Conservation (phyloP, 2,888 invertebrate species). For the Drosophila borborema region DNA sequence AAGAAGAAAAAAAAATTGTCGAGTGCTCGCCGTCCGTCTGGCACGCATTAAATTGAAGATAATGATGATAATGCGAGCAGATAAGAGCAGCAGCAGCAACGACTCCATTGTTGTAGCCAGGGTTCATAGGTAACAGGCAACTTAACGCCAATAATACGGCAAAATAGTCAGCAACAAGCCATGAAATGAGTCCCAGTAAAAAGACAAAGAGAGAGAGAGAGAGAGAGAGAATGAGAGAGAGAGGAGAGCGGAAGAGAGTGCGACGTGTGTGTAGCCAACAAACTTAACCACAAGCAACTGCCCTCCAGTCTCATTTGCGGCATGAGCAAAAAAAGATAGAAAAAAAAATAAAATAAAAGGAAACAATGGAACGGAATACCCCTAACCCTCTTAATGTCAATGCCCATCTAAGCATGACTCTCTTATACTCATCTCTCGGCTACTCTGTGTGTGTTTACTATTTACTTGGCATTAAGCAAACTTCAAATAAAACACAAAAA, state of each 20-base stretch:
- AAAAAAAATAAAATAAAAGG: conserved; percentile 3
- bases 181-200: conserved; percentile 58
- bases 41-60: conserved; percentile 80
- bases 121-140: conserved; percentile 75
- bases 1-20: conserved; percentile 57
- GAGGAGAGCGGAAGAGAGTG: background rate
- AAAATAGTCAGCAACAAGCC: conserved; percentile 71
- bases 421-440: conserved; percentile 1
- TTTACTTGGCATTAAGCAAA: conserved; percentile 78
- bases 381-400: conserved; percentile 39
- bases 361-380: conserved; percentile 57
- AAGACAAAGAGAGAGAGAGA: background rate
- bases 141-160: conserved; percentile 77
- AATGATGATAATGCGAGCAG: conserved; percentile 77
- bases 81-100: conserved; percentile 43
- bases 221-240: background rate
- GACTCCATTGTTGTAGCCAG: conserved; percentile 21
- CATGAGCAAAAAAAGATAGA: background rate
- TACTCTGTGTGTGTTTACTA: conserved; percentile 53
- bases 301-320: conserved; percentile 43
- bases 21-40: conserved; percentile 71
- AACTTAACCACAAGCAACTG: conserved; percentile 13
- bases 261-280: conserved; percentile 8
- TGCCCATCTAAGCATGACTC: conserved; percentile 31
- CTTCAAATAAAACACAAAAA: conserved; percentile 74